Conservation (phyloP, 2,113 vertebrate genomes). For the Dunckerocampus dactyliophorus region DNA sequence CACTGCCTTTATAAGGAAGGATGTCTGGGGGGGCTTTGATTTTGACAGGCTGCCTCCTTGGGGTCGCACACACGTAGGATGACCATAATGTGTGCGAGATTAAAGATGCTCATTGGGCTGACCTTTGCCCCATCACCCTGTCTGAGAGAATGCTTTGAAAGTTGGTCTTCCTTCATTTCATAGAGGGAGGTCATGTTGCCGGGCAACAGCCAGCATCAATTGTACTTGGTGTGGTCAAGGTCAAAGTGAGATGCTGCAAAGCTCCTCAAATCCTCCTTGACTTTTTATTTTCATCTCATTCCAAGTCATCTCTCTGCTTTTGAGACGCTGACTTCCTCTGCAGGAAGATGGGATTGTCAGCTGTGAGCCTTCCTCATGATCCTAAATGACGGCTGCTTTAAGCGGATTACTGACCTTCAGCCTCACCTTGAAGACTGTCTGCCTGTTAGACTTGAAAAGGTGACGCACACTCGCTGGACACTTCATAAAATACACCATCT, state of each 20-base stretch:
- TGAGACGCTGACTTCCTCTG: background rate
- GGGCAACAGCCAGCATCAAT: slow-evolving; percentile 56
- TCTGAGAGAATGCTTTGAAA: too few relatives aligned
- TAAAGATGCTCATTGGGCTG: slow-evolving; percentile 31
- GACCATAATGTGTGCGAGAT: slow-evolving; percentile 48
- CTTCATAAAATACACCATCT: background rate
- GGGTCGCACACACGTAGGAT: slow-evolving; percentile 37
- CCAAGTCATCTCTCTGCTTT: background rate
- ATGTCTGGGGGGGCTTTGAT: slow-evolving; percentile 44
- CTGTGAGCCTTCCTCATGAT: background rate
- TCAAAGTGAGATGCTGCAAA: slow-evolving; percentile 49
- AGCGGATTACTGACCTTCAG: background rate
- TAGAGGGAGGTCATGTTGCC: slow-evolving; percentile 51
- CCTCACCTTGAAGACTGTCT: background rate
- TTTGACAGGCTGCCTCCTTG: slow-evolving; percentile 26
- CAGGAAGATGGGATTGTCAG: background rate
- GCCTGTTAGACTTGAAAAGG: too few relatives aligned
- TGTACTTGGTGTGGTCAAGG: slow-evolving; percentile 46
- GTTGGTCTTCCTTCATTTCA: too few relatives aligned
- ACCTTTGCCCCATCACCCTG: too few relatives aligned
- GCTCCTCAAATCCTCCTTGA: slow-evolving; percentile 50
- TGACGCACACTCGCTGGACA: background rate
- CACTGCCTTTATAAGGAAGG: slow-evolving; percentile 40
- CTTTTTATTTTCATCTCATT: slow-evolving; percentile 44
- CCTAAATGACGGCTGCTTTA: background rate